Conservation (phyloP, 1,140 invertebrate species). For the Piezodorus guildinii region DNA sequence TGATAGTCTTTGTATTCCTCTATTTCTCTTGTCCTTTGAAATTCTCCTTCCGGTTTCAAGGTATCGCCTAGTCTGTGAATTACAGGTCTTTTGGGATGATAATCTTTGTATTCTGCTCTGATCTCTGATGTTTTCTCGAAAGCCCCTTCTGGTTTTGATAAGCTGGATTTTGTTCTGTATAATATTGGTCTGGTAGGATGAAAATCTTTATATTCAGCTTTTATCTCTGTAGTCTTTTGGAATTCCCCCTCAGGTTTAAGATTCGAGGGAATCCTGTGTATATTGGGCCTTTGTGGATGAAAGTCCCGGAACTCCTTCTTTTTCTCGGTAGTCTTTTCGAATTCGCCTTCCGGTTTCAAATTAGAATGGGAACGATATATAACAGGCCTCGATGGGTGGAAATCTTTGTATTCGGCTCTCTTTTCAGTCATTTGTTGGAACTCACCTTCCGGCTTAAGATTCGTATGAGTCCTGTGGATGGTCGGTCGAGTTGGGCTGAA, state of each 20-base stretch:
- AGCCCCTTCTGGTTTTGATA: slow-evolving; percentile 25
- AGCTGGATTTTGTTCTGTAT: slow-evolving; percentile 16
- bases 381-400: slow-evolving; percentile 19
- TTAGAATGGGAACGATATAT: slow-evolving; percentile 21
- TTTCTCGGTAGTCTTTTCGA: slow-evolving; percentile 20
- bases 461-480: slow-evolving; percentile 15
- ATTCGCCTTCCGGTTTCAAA: slow-evolving; percentile 27
- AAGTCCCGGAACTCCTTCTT: slow-evolving; percentile 23
- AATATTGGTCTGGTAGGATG: slow-evolving; percentile 22
- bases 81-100: slow-evolving; percentile 14
- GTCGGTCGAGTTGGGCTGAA: slow-evolving; percentile 21
- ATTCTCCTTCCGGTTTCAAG: slow-evolving; percentile 26
- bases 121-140: slow-evolving; percentile 21
- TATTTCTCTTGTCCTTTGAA: slow-evolving; percentile 22
- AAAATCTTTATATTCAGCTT: slow-evolving; percentile 25
- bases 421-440: slow-evolving; percentile 17
- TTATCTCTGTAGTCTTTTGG: slow-evolving; percentile 18
- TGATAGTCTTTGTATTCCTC: slow-evolving; percentile 21
- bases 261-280: slow-evolving; percentile 17
- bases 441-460: slow-evolving; percentile 26
- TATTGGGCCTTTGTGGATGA: slow-evolving; percentile 15
- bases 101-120: slow-evolving; percentile 23
- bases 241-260: slow-evolving; percentile 27
- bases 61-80: slow-evolving; percentile 17
- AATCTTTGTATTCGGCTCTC: slow-evolving; percentile 22